These are phyloP conservation scores for Toxonevra muliebris DNA, from an alignment of 2,888 invertebrate species.

Conservation along the genomic window DNA sequence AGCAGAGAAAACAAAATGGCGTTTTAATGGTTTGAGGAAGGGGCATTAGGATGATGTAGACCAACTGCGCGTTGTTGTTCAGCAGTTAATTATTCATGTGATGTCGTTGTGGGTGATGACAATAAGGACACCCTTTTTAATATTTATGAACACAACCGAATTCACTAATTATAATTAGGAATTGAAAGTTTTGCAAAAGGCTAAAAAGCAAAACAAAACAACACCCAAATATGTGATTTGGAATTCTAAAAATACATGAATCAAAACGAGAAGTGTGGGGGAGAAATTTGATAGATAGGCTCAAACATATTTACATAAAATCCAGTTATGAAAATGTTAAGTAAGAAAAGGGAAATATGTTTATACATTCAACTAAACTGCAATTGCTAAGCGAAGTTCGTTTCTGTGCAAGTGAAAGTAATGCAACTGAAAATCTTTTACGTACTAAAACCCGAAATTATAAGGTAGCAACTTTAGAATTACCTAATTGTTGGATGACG, in stretches of 20 bases:
- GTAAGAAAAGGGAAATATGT: too few relatives aligned
- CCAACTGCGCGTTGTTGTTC: not conserved
- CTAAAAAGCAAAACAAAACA: not conserved
- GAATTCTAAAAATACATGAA: not conserved
- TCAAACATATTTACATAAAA: not conserved
- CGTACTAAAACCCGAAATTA: too few relatives aligned
- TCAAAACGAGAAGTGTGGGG: not conserved
- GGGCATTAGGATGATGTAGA: not conserved
- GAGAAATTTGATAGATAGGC: not conserved
- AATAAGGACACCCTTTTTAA: slow-evolving; percentile 19
- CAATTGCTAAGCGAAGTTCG: too few relatives aligned
- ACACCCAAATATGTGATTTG: too few relatives aligned
- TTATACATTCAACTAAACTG: too few relatives aligned
- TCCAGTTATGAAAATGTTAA: too few relatives aligned
- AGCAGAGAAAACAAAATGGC: slow-evolving; percentile 23
- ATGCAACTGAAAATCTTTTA: too few relatives aligned
- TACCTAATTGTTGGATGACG: too few relatives aligned
- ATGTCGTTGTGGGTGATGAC: slow-evolving; percentile 15
- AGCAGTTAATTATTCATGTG: slow-evolving; percentile 30
- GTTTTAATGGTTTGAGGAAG: not conserved
- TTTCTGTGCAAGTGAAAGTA: too few relatives aligned
- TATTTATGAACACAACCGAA: slow-evolving; percentile 33
- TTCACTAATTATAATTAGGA: slow-evolving; percentile 61
- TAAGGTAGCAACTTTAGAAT: too few relatives aligned
- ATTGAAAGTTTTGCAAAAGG: slow-evolving; percentile 54